Evolutionary conservation across 2,797 vertebrate genomes (phyloP), one percentile per base, ranked within the genome.

Genomic region (Paedocypris micromegethes): DNA sequence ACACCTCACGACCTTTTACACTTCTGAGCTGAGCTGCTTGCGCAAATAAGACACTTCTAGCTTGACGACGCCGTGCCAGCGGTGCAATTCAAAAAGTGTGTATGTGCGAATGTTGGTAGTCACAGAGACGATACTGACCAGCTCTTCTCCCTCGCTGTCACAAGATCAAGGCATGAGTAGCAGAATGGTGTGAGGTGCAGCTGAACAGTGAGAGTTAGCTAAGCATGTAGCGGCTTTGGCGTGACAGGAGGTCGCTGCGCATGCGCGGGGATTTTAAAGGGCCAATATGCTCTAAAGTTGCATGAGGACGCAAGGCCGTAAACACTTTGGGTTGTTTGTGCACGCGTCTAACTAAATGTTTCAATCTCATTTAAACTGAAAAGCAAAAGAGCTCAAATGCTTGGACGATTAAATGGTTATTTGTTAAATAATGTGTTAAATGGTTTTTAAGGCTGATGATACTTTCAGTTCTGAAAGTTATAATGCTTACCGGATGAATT

Each of bases 1-100:
- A 53, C 74, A 59, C 62, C 71, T 74, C 68, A 72, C 77, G 54
- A 72, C 72, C 66, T 68, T 9, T 60, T 4, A 67, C 52, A 52
- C 44, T 3, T 7, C n/a, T 41, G 46, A 51, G 41, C 66, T 42
- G 44, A 51, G 66, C 38, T 73, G 52, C 49, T 50, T 73, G 64
- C 71, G 73, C 64, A 69, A 64, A 59, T 5, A 56, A 55, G 52
- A 66, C 75, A 75, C 43, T 68, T 68, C 51, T 53, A 49, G 68
- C 9, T 41, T 43, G 49, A 73, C 9, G 2, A 62, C 37, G 23
- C 23, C 23, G 23, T 23, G n/a, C 41, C 51, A 9, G 9, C 3
- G 47, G 8, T 2, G 9, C 23, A 63, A 51, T 9, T 1, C 61
- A 38, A 38, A 7, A 7, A 7, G 37, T 6, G 5, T 55, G 43